Evolutionary conservation across 2,797 vertebrate species (phyloP).

Genomic region (Molossus alvarezi): DNA sequence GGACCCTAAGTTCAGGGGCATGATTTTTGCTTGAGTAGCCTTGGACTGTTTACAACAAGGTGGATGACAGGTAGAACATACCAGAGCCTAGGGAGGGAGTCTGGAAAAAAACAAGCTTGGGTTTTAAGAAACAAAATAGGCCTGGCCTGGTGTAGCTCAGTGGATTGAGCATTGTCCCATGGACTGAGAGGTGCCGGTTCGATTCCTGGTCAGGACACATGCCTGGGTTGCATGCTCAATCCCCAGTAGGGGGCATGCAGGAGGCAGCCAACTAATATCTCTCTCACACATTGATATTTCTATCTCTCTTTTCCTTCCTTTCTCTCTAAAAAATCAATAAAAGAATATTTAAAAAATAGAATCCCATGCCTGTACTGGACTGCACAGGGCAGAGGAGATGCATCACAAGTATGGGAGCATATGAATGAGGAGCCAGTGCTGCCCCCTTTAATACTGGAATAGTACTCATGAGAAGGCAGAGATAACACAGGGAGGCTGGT

Average conservation of each 20-base stretch:
- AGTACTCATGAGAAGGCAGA: not conserved
- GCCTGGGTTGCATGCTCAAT: no score
- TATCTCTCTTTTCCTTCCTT: no score
- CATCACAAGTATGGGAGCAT: not conserved
- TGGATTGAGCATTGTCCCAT: no score
- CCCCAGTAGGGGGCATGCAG: no score
- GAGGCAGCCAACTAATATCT: no score
- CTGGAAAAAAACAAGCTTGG: not conserved
- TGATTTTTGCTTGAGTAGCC: not conserved
- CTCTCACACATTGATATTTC: no score
- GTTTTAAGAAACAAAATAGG: slow-evolving; percentile 25
- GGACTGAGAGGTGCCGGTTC: no score
- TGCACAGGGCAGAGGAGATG: not conserved
- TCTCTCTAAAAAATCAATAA: no score
- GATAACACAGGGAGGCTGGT: not conserved
- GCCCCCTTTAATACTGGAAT: not conserved
- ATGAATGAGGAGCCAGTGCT: not conserved
- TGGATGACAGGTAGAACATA: not conserved
- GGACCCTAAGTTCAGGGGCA: not conserved
- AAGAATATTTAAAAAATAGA: not conserved
- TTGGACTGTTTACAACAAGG: not conserved
- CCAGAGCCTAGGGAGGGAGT: not conserved
- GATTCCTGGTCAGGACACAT: no score
- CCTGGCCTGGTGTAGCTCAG: no score
- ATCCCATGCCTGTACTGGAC: not conserved